phyloP scores from a whole-genome alignment of 1,140 invertebrate genomes.

The Panagrolaimus sp. region DNA sequence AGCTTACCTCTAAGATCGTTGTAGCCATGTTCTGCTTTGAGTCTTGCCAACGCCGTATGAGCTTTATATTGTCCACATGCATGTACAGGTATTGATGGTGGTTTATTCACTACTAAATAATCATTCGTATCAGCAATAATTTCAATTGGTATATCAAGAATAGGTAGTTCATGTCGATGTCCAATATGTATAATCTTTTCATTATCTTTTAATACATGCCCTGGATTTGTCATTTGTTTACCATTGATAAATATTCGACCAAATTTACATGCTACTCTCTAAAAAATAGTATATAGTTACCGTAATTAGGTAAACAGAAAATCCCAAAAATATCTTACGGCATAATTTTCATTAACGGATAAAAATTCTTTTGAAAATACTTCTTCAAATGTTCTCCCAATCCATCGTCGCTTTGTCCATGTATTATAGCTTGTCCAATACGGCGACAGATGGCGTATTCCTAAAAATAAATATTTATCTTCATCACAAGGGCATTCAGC shows the following conservation, averaged over 20 bases:
- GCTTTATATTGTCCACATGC: slow-evolving; percentile 63
- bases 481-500: background rate
- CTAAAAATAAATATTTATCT: slow-evolving; percentile 61
- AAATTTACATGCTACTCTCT: slow-evolving; percentile 78
- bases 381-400: slow-evolving; percentile 84
- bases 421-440: slow-evolving; percentile 96
- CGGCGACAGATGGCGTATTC: slow-evolving; percentile 91
- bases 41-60: slow-evolving; percentile 49
- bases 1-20: slow-evolving; percentile 32
- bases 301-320: no score
- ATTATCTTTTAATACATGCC: slow-evolving; percentile 86
- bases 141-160: slow-evolving; percentile 31
- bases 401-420: slow-evolving; percentile 93
- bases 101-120: slow-evolving; percentile 98
- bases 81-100: slow-evolving; percentile 92
- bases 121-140: slow-evolving; percentile 95
- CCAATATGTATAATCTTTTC: slow-evolving; percentile 85
- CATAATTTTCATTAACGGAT: slow-evolving; percentile 44
- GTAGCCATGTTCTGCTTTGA: slow-evolving; percentile 28
- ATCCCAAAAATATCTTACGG: no score
- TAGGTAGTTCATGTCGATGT: slow-evolving; percentile 63
- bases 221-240: slow-evolving; percentile 72
- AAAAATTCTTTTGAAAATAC: slow-evolving; percentile 84
- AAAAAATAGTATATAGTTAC: slow-evolving; percentile 25
- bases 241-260: slow-evolving; percentile 91